These are phyloP conservation scores for Calidris pygmaea DNA, from an alignment of 2,113 vertebrate species.

Conservation along the genomic window DNA sequence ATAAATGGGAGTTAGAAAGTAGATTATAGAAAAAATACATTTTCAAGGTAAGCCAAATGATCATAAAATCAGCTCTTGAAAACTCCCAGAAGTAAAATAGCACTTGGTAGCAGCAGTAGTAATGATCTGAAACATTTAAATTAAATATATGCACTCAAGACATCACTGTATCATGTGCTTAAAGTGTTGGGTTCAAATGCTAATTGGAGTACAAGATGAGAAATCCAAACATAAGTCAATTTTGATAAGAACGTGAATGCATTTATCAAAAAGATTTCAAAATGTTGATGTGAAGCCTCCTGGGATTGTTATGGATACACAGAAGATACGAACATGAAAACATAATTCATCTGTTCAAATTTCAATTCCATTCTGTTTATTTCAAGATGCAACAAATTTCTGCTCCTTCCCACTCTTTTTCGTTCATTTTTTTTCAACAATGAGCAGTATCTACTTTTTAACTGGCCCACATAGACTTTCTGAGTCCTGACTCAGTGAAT, in stretches of 20 bases:
- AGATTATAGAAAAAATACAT: slow-evolving; percentile 4
- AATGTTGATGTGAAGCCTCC: slow-evolving; percentile 65
- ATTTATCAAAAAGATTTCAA: slow-evolving; percentile 69
- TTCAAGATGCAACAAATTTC: slow-evolving; percentile 35
- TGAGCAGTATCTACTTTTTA: background rate
- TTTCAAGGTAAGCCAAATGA: slow-evolving; percentile 37
- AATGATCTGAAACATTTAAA: slow-evolving; percentile 34
- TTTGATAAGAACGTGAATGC: slow-evolving; percentile 48
- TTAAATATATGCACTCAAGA: slow-evolving; percentile 30
- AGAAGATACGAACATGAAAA: slow-evolving; percentile 57
- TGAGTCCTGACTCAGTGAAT: background rate
- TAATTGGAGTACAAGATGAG: slow-evolving; percentile 52
- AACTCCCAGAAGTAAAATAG: background rate
- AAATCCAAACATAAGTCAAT: slow-evolving; percentile 61
- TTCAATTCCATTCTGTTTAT: slow-evolving; percentile 21
- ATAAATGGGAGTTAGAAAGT: slow-evolving; percentile 28
- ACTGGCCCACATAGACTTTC: background rate
- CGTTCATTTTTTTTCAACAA: background rate
- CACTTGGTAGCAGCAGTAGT: background rate
- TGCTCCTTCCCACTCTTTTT: slow-evolving; percentile 5
- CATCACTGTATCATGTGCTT: slow-evolving; percentile 25
- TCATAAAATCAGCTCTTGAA: slow-evolving; percentile 32
- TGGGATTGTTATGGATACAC: slow-evolving; percentile 61
- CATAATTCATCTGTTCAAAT: slow-evolving; percentile 54
- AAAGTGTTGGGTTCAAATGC: slow-evolving; percentile 50